Conservation (phyloP, 2,797 vertebrate genomes). For the Urophycis tenuis region DNA sequence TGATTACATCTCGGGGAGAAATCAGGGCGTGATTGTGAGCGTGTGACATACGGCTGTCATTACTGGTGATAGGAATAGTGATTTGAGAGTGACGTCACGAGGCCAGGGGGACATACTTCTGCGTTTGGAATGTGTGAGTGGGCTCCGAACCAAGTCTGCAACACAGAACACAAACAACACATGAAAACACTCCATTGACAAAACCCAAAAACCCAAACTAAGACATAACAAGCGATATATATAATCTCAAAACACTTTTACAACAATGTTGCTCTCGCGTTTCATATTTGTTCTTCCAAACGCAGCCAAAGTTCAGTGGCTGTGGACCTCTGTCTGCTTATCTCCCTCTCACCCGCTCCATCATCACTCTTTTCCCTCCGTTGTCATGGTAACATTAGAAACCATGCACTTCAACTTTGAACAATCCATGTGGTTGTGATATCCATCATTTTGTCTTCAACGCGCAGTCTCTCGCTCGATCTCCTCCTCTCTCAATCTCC, state of each 20-base stretch:
- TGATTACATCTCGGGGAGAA: not conserved
- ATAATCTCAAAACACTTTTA: not conserved
- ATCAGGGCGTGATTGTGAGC: not conserved
- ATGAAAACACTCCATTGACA: constrained; percentile 10
- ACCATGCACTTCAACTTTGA: constrained; percentile 51
- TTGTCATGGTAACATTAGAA: constrained; percentile 58
- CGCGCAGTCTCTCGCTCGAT: not conserved
- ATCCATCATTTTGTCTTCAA: not conserved
- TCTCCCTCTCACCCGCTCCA: constrained; percentile 12
- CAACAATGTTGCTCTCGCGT: too few relatives aligned
- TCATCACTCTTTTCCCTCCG: constrained; percentile 29
- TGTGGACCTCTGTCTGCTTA: not conserved
- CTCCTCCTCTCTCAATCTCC: not conserved
- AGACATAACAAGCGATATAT: constrained; percentile 18
- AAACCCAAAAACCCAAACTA: not conserved
- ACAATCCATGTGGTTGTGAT: constrained; percentile 27
- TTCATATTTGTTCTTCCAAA: not conserved
- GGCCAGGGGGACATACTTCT: constrained; percentile 52
- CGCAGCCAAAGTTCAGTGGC: not conserved
- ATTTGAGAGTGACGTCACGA: constrained; percentile 20
- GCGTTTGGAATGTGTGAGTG: constrained; percentile 40
- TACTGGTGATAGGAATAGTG: constrained; percentile 17
- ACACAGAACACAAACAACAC: constrained; percentile 50
- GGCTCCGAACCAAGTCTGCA: constrained; percentile 54
- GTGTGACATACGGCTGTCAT: constrained; percentile 2